Base-by-base conservation (phyloP, 2,797 vertebrate genomes). In the Bufotes viridis region DNA sequence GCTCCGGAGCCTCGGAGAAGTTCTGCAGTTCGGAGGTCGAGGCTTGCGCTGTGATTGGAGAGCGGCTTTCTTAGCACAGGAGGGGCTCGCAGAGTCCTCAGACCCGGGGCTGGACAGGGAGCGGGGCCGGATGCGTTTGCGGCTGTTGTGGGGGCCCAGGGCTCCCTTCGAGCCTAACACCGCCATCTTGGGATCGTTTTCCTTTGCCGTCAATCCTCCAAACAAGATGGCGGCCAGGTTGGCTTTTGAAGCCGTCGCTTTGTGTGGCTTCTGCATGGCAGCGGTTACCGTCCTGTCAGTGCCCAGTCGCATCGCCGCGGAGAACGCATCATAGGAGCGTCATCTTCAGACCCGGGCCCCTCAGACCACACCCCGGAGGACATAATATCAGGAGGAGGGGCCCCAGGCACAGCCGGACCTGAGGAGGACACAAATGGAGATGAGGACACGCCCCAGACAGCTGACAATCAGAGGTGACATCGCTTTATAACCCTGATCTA, bases 111-210 rank as follows among this genome's bases (percentile, higher is more conserved):
- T 88, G 20, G 4, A 91, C 42, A 88, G 86, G 89, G 87, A 85
- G 12, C 20, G 51, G 3, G 90, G 90, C 0, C 75, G 85, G 78
- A 91, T 91, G 49, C 93, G 87, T 20, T 91, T 91, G 13, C 91
- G 87, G 78, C 87, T 87, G 72, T 82, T 90, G 81, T 87, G 85
- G 7, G 85, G 85, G 13, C 85, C 88, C 49, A 87, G 24, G 26
- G 57, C 57, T 1, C 55, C 84, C 53, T 86, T 89, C 0, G n/a
- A 4, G 10, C 79, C 55, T 0, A 7, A 8, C 0, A 42, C 6
- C 24, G 26, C 61, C 55, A 75, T 88, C 10, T 58, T 81, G 17
- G 17, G 17, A 49, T 17, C 83, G 49, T 81, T 65, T 58, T 81
- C 82, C 6, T 81, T 81, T 0, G 34, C 20, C 0, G 55, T 22